A percentile compares a stretch with the other conserved stretches of the same genome.
Evolutionary conservation across 2,797 vertebrate genomes (phyloP).

Genomic region (Cossypha heuglini): DNA sequence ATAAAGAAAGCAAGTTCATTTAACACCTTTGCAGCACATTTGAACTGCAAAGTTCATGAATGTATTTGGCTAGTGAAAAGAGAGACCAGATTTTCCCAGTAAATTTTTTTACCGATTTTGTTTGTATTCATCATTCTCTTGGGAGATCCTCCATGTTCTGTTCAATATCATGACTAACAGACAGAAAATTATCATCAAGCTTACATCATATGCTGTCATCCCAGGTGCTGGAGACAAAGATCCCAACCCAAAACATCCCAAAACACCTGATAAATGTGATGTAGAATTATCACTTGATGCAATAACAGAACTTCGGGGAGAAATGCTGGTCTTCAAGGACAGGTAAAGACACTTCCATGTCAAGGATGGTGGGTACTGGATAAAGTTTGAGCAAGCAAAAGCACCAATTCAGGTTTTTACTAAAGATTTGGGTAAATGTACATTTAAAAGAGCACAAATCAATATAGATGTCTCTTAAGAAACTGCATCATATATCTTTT

Average conservation of each 20-base stretch:
- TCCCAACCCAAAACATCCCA: constrained; percentile 83
- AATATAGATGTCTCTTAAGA: background rate
- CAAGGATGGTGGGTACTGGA: background rate
- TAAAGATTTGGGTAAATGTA: background rate
- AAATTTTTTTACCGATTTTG: background rate
- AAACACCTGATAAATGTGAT: constrained; percentile 90
- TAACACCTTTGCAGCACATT: background rate
- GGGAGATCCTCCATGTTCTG: background rate
- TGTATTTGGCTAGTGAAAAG: background rate
- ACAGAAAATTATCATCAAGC: background rate
- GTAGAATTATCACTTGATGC: constrained; percentile 86
- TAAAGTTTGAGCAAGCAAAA: background rate
- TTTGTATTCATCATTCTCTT: background rate
- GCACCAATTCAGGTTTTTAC: background rate
- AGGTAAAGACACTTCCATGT: constrained; percentile 71
- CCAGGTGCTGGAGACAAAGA: constrained; percentile 77
- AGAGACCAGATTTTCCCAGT: background rate
- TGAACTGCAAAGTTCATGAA: background rate
- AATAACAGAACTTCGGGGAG: constrained; percentile 90
- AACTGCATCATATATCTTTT: background rate
- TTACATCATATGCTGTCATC: background rate
- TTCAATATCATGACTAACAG: background rate
- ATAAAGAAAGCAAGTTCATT: background rate
- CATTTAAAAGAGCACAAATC: background rate
- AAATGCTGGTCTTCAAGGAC: constrained; percentile 95